These are phyloP conservation scores for Drosophila cognata DNA, from an alignment of 2,888 invertebrate genomes.

Conservation along the genomic window DNA sequence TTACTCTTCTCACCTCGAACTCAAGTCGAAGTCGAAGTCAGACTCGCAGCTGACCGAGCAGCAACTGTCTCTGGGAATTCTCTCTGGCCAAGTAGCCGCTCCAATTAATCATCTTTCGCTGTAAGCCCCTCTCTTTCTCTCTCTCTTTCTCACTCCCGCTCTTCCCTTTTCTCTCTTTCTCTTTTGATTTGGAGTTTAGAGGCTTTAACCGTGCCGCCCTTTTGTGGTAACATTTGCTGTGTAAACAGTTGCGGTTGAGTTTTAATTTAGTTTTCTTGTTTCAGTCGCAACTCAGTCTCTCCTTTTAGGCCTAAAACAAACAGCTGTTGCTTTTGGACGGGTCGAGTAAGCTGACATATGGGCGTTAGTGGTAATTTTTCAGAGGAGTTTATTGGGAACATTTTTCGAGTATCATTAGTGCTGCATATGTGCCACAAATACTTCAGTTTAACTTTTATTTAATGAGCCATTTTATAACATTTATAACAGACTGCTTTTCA, in stretches of 20 bases:
- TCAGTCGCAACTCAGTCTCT: constrained; percentile 1
- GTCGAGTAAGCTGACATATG: constrained; percentile 75
- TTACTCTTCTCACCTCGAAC: constrained; percentile 75
- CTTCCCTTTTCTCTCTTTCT: constrained; percentile 10
- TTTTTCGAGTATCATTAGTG: constrained; percentile 49
- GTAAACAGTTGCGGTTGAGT: constrained; percentile 79
- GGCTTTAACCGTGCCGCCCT: constrained; percentile 55
- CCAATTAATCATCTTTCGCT: constrained; percentile 70
- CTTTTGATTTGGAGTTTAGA: constrained; percentile 36
- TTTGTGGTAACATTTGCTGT: constrained; percentile 80
- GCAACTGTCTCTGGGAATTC: constrained; percentile 41
- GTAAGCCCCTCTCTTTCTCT: constrained; percentile 21
- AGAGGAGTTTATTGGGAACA: constrained; percentile 69
- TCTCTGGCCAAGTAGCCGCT: constrained; percentile 57
- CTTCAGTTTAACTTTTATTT: background rate
- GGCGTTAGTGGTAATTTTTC: constrained; percentile 77
- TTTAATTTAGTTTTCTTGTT: constrained; percentile 77
- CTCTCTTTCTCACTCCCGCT: background rate
- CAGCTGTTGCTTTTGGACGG: constrained; percentile 60
- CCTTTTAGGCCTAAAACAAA: constrained; percentile 28
- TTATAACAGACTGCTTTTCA: constrained; percentile 5
- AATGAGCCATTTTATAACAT: constrained; percentile 24
- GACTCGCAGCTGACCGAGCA: constrained; percentile 27
- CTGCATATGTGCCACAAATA: constrained; percentile 36
- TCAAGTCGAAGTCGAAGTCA: background rate